These are phyloP conservation scores for Boloria selene DNA, from an alignment of 2,888 invertebrate species.

Conservation along the genomic window DNA sequence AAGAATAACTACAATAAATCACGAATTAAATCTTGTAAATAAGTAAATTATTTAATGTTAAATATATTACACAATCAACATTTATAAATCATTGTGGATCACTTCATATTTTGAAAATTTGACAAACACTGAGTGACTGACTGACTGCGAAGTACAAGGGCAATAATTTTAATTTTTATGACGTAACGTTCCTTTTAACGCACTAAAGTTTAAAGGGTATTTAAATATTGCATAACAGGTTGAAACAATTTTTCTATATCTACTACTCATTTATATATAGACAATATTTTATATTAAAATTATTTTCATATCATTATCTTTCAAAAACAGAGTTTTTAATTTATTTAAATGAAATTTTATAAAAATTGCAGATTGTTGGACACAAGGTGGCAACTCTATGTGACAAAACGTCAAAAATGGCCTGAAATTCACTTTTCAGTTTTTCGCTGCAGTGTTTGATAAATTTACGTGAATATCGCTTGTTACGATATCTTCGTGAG, in stretches of 20 bases:
- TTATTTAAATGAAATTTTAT: neutral
- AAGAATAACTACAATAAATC: conserved; percentile 51
- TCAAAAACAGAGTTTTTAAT: neutral
- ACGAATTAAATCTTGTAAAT: conserved; percentile 48
- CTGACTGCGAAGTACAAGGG: conserved; percentile 41
- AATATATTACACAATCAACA: conserved; percentile 71
- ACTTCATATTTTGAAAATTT: conserved; percentile 69
- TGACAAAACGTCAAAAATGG: conserved; percentile 64
- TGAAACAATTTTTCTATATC: too few relatives aligned
- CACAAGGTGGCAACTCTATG: conserved; percentile 37
- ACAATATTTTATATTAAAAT: too few relatives aligned
- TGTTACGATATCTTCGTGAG: conserved; percentile 32
- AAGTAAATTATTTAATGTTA: conserved; percentile 46
- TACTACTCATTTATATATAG: too few relatives aligned
- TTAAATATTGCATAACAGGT: neutral
- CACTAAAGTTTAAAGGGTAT: neutral
- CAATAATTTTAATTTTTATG: conserved; percentile 53
- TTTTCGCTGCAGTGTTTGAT: conserved; percentile 46
- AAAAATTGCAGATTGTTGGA: neutral
- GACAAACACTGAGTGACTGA: conserved; percentile 56
- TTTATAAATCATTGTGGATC: conserved; percentile 69
- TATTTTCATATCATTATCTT: neutral
- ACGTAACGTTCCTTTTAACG: conserved; percentile 33
- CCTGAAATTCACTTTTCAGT: conserved; percentile 45
- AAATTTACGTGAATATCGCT: conserved; percentile 59